Conservation (phyloP, 2,113 vertebrate genomes). For the Pongo abelii region DNA sequence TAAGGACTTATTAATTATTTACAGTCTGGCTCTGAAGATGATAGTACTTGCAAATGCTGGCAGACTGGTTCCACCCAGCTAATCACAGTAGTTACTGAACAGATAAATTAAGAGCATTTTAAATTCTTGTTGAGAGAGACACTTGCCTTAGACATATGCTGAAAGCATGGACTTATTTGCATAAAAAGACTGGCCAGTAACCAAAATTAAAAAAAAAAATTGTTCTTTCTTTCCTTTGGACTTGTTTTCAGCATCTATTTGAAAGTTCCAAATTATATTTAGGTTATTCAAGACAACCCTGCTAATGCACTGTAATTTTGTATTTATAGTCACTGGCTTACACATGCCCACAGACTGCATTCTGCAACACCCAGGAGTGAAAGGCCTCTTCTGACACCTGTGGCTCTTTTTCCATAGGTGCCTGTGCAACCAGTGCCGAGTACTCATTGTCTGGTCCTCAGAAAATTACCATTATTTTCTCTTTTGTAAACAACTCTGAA, state of each 20-base stretch:
- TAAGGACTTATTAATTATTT: constrained; percentile 31
- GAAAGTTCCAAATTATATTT: constrained; percentile 39
- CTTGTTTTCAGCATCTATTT: constrained; percentile 30
- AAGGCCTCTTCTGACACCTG: background rate
- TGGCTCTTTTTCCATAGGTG: background rate
- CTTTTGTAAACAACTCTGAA: background rate
- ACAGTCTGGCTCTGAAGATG: constrained; percentile 32
- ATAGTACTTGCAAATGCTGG: constrained; percentile 59
- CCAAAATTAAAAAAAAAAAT: background rate
- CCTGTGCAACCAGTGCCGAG: background rate
- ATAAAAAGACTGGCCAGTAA: constrained; percentile 53
- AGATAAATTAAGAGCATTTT: constrained; percentile 67
- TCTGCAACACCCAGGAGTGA: background rate
- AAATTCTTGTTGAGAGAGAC: constrained; percentile 56
- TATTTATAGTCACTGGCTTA: constrained; percentile 39
- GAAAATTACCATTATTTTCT: constrained; percentile 25
- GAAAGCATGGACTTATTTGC: constrained; percentile 61
- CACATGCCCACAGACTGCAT: background rate
- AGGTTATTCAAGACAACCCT: background rate
- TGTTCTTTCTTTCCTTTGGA: background rate
- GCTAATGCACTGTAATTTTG: background rate
- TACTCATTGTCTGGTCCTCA: background rate
- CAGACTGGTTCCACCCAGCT: constrained; percentile 45
- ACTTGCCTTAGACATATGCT: constrained; percentile 10
- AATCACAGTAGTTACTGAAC: constrained; percentile 17